Conservation (phyloP, 92 coral and sea anemone species). For the Isaurus tuberculatus region DNA sequence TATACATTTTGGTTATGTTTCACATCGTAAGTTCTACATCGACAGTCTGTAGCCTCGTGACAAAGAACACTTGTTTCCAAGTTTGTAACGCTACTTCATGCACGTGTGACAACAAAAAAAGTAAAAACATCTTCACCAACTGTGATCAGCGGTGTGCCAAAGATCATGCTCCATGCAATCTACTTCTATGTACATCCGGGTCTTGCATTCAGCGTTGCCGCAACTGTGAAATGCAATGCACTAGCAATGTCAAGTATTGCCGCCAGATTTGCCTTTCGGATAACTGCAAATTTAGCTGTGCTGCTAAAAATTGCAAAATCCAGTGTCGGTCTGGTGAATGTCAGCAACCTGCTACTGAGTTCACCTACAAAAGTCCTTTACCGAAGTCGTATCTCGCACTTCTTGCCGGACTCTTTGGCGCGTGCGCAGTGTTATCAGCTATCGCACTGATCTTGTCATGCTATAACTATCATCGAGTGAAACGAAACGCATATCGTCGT, state of each 20-base stretch:
- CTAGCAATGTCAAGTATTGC: conserved; percentile 81
- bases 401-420: conserved; percentile 65
- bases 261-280: conserved; percentile 84
- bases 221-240: conserved; percentile 88
- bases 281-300: conserved; percentile 69
- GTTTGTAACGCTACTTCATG: conserved; percentile 72
- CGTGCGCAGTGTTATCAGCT: conserved; percentile 52
- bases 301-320: conserved; percentile 65
- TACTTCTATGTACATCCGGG: conserved; percentile 70
- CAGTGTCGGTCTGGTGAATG: conserved; percentile 56
- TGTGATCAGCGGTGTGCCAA: conserved; percentile 64
- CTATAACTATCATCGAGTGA: conserved; percentile 10
- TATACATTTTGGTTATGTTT: neutral
- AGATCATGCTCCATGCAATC: conserved; percentile 52
- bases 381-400: conserved; percentile 60
- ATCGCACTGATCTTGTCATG: conserved; percentile 55
- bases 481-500: conserved; percentile 10
- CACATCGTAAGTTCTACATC: conserved; percentile 46
- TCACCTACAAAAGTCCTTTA: conserved; percentile 34
- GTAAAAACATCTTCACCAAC: conserved; percentile 44
- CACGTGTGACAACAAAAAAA: conserved; percentile 55
- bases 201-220: conserved; percentile 80
- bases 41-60: conserved; percentile 50
- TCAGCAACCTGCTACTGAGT: conserved; percentile 31
- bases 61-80: conserved; percentile 69